These are phyloP conservation scores for Chrysomallon squamiferum DNA, from an alignment of 1,140 invertebrate genomes.

Conservation along the genomic window DNA sequence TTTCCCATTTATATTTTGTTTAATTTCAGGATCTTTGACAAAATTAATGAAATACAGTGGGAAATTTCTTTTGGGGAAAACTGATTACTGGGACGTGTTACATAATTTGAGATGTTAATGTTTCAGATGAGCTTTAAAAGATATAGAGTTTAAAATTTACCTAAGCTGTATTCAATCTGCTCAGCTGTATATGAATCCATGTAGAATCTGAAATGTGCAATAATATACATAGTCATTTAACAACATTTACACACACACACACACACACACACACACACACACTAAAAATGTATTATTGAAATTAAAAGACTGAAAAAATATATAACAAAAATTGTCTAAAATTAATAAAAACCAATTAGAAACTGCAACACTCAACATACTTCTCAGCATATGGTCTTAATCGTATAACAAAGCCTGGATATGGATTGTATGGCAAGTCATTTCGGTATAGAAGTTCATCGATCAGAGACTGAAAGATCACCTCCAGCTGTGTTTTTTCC, in stretches of 20 bases:
- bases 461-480: constrained; percentile 30
- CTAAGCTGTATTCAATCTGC: constrained; percentile 31
- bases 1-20: not conserved
- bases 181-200: constrained; percentile 27
- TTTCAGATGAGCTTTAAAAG: too few relatives aligned
- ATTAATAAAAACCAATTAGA: too few relatives aligned
- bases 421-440: constrained; percentile 50
- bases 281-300: too few relatives aligned
- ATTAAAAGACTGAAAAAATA: too few relatives aligned
- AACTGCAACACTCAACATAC: too few relatives aligned
- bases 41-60: not conserved
- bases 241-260: too few relatives aligned
- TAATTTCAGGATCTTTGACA: not conserved
- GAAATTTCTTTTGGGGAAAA: too few relatives aligned
- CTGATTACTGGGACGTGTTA: too few relatives aligned
- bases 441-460: constrained; percentile 30
- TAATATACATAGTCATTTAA: too few relatives aligned
- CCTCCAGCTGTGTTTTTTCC: constrained; percentile 35
- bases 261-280: too few relatives aligned
- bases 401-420: constrained; percentile 38
- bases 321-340: not conserved
- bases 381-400: constrained; percentile 41
- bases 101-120: too few relatives aligned
- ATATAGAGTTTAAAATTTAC: too few relatives aligned
- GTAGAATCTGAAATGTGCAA: constrained; percentile 33